Base-by-base conservation (phyloP, 2,113 vertebrate genomes). In the Paratilapia polleni region DNA sequence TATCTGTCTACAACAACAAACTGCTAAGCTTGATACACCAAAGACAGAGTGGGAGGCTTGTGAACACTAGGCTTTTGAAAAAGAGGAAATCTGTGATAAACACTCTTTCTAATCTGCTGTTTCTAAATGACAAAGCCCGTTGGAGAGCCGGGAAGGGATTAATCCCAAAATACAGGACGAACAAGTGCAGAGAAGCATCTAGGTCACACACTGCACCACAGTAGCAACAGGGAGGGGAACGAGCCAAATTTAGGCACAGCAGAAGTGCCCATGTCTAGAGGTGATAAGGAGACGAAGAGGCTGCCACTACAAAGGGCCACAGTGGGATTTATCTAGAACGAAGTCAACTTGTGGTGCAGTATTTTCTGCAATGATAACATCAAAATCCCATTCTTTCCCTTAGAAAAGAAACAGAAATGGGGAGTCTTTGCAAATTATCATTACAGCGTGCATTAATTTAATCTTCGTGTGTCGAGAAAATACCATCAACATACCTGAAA, bases 81-180 rank as follows among this genome's bases (percentile, higher is more conserved):
- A 78, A 54, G 22, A 68, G 43, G 31, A 90, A 93, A 92, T 91
- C 78, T 82, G 87, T 41, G 77, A 87, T 81, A 80, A 84, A 93
- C 56, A 78, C 82, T 81, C 63, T 12, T 28, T 73, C 83, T 94
- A 94, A 95, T 94, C 90, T 89, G 79, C 84, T 56, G 78, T 91
- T 91, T 89, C 89, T 89, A 91, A 93, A 93, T 91, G 92, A 92
- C 86, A 90, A 87, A 93, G 70, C 82, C 85, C 6, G 52, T 36
- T 36, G 54, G 76, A 92, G 87, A 85, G 74, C 87, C 62, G 57
- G 70, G 22, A 82, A 75, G 79, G 76, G 81, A 56, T 76, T 90
- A 93, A 91, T 93, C 79, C 87, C 66, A 83, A 87, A 73, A 92
- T 36, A 86, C 84, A 88, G 82, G 76, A 86, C 34, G 61, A 89